Conservation (phyloP, 2,888 invertebrate species). For the Oscheius sp. region DNA sequence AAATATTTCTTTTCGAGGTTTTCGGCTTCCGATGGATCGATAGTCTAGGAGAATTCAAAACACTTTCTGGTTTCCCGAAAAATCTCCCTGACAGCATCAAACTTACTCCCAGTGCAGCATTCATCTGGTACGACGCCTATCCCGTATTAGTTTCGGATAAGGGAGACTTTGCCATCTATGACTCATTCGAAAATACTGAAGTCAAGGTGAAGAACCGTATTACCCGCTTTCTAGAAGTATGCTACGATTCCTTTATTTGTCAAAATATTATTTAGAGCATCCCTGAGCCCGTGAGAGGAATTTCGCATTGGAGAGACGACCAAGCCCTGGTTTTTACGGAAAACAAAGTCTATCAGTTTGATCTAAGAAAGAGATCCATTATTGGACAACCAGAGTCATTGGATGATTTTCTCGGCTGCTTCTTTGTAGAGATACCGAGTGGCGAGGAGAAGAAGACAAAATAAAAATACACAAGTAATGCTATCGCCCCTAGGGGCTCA, state of each 20-base stretch:
- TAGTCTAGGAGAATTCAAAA: neutral
- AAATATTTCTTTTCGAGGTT: neutral
- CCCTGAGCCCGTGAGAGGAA: neutral
- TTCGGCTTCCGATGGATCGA: constrained; percentile 10
- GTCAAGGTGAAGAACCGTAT: neutral
- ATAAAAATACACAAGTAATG: neutral
- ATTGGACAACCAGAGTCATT: constrained; percentile 6
- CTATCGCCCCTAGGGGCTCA: too few species aligned
- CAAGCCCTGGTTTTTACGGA: constrained; percentile 5
- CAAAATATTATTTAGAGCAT: neutral
- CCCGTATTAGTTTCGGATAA: constrained; percentile 4
- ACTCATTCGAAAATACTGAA: constrained; percentile 8
- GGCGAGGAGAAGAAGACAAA: neutral
- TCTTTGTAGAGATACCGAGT: constrained; percentile 23
- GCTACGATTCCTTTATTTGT: too few species aligned
- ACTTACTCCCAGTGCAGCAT: constrained; percentile 7
- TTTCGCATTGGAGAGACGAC: neutral
- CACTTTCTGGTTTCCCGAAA: constrained; percentile 1
- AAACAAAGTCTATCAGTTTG: constrained; percentile 15
- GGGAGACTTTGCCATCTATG: neutral
- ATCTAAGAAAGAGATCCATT: neutral
- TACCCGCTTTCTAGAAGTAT: neutral
- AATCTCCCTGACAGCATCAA: neutral
- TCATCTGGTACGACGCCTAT: constrained; percentile 3
- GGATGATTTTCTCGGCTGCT: constrained; percentile 1